Evolutionary conservation across 2,888 invertebrate species (phyloP).

Genomic region (Phyto melanocephala): DNA sequence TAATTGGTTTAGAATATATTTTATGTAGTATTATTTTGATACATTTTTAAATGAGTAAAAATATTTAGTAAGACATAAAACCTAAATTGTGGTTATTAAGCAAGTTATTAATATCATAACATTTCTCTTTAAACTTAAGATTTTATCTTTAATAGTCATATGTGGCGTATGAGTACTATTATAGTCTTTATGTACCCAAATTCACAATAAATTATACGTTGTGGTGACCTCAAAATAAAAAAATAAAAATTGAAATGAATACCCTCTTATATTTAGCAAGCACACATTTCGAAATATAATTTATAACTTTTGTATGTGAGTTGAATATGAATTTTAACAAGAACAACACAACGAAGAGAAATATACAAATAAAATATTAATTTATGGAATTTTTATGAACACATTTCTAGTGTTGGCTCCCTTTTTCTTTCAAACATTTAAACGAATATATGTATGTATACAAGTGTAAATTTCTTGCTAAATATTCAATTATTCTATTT

Average conservation of each 20-base stretch:
- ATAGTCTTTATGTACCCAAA: no score
- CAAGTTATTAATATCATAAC: no score
- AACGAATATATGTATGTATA: background rate
- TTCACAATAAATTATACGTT: slow-evolving; percentile 5
- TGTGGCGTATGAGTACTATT: background rate
- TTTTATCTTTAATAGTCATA: background rate
- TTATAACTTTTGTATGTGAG: background rate
- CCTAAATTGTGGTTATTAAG: no score
- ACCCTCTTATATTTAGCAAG: no score
- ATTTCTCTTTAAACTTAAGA: background rate
- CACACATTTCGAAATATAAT: background rate
- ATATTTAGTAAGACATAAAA: no score
- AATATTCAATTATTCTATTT: slow-evolving; percentile 23
- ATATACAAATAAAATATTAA: background rate
- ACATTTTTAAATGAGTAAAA: no score
- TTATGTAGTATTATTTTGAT: no score
- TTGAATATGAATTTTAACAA: background rate
- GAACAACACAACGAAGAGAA: background rate
- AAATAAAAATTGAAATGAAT: background rate
- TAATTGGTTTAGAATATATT: no score
- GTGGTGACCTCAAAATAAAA: background rate
- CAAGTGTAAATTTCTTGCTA: background rate
- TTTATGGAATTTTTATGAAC: background rate
- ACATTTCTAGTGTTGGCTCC: background rate
- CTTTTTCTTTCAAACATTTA: background rate